These are phyloP conservation scores for Umimayanthus chanpuru DNA, from an alignment of 92 coral and sea anemone genomes.

Conservation along the genomic window DNA sequence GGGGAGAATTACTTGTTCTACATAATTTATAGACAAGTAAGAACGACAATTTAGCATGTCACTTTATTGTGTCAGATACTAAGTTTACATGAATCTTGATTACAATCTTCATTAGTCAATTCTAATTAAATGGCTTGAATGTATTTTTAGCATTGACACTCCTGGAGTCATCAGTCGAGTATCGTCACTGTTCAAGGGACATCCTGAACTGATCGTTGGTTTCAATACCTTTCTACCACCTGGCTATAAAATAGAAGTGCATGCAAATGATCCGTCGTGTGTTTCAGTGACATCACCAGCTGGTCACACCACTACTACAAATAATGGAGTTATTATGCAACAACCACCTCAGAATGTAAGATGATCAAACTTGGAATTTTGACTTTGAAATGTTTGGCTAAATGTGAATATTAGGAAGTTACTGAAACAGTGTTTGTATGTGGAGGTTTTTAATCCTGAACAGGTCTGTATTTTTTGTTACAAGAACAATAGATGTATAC, in stretches of 20 bases:
- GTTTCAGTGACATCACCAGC: conserved; percentile 96
- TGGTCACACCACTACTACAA: conserved; percentile 61
- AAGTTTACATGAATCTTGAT: not conserved
- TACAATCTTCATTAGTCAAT: not conserved
- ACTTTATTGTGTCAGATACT: too few species aligned
- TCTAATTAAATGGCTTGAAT: conserved; percentile 1
- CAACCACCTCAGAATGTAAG: conserved; percentile 59
- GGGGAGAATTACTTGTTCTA: too few species aligned
- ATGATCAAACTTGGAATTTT: not conserved
- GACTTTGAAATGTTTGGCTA: too few species aligned
- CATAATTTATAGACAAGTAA: too few species aligned
- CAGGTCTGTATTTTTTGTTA: too few species aligned
- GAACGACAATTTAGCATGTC: too few species aligned
- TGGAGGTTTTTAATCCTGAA: too few species aligned
- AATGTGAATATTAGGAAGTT: too few species aligned
- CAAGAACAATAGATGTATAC: too few species aligned
- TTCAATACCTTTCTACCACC: conserved; percentile 98
- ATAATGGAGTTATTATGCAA: conserved; percentile 41
- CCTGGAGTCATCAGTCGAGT: conserved; percentile 98
- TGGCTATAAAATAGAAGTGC: conserved; percentile 98
- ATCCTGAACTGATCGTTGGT: conserved; percentile 95
- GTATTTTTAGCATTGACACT: conserved; percentile 83
- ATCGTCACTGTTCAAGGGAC: conserved; percentile 92
- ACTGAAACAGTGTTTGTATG: too few species aligned
- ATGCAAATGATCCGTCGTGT: conserved; percentile 90